These are phyloP conservation scores for Bubo blakistoni DNA, from an alignment of 2,113 vertebrate genomes.

Conservation along the genomic window DNA sequence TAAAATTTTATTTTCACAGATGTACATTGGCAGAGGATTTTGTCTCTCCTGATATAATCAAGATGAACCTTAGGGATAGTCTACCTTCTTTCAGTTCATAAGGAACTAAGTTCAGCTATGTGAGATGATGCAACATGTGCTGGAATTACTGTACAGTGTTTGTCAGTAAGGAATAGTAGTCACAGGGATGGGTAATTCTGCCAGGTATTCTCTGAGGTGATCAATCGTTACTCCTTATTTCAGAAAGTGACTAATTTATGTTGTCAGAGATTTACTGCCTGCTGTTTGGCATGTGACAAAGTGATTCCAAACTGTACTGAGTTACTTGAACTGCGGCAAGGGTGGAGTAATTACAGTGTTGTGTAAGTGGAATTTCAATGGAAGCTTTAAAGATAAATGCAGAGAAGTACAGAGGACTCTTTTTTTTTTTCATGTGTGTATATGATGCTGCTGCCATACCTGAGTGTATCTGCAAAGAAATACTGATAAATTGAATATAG, in stretches of 20 bases:
- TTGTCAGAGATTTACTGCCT: slow-evolving; percentile 54
- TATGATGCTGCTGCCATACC: not conserved
- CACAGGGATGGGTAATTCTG: slow-evolving; percentile 18
- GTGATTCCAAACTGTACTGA: slow-evolving; percentile 39
- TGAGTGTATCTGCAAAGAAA: not conserved
- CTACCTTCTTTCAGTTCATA: not conserved
- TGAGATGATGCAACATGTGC: not conserved
- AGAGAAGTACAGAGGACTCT: not conserved
- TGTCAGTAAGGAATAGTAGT: slow-evolving; percentile 6
- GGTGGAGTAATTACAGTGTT: slow-evolving; percentile 29
- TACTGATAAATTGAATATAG: not conserved
- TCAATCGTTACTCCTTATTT: slow-evolving; percentile 65
- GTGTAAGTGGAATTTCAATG: not conserved
- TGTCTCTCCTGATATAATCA: not conserved
- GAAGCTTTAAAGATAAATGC: not conserved
- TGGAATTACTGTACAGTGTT: not conserved
- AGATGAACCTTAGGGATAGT: not conserved
- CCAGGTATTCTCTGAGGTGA: slow-evolving; percentile 35
- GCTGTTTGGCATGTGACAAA: slow-evolving; percentile 56
- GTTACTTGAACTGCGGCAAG: not conserved
- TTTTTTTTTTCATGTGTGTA: not conserved
- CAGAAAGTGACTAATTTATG: slow-evolving; percentile 64
- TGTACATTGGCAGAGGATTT: not conserved
- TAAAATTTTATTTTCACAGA: not conserved
- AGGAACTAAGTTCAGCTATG: not conserved